Evolutionary conservation across 1,140 invertebrate genomes (phyloP).

Genomic region (Chrysopa pallens): DNA sequence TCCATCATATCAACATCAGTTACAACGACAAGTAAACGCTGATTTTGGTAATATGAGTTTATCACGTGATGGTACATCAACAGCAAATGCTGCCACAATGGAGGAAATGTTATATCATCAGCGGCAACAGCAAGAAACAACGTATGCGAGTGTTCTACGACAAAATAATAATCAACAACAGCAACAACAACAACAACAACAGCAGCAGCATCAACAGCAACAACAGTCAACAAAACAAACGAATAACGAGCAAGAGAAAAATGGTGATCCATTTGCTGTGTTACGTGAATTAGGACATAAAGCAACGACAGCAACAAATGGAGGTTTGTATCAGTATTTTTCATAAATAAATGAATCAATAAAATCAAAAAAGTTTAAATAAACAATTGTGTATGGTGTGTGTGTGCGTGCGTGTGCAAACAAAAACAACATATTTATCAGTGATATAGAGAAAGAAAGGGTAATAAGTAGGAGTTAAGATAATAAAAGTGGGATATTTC

Average conservation of each 20-base stretch:
- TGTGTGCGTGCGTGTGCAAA: background rate
- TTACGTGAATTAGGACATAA: background rate
- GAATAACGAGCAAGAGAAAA: background rate
- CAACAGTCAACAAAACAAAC: background rate
- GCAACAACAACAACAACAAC: background rate
- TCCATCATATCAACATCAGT: slow-evolving; percentile 10
- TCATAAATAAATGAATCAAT: background rate
- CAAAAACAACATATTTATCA: background rate
- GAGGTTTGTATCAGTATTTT: background rate
- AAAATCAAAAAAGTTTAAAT: background rate
- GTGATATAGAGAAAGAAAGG: background rate
- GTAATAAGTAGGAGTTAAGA: background rate
- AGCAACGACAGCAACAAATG: background rate
- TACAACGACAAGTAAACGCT: slow-evolving; percentile 15
- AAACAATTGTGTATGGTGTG: background rate
- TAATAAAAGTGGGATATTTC: background rate
- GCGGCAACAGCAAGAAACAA: background rate
- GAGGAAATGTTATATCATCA: slow-evolving; percentile 3
- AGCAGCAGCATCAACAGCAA: background rate
- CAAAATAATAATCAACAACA: background rate
- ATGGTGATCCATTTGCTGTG: background rate
- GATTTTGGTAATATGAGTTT: slow-evolving; percentile 14
- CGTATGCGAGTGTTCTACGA: background rate
- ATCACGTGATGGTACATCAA: slow-evolving; percentile 9
- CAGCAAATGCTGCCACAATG: background rate